Evolutionary conservation across 2,888 invertebrate species (phyloP), one percentile per base, ranked within the genome.

Genomic region (Agonopterix alstromeriana): DNA sequence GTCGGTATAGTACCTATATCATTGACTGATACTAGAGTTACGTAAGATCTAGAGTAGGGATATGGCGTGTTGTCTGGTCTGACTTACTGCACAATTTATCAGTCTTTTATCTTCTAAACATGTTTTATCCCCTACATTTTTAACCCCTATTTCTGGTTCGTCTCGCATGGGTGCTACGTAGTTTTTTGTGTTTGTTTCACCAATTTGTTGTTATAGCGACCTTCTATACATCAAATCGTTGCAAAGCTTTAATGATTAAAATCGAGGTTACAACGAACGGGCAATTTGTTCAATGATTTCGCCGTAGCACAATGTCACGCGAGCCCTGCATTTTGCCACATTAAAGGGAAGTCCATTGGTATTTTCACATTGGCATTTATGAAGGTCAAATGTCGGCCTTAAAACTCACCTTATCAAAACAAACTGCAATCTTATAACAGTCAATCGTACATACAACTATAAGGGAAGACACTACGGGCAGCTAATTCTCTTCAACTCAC

Each of bases 371-470:
- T 55, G 57, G 68, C 69, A 69, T 70, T 69, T 63, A 55, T 61
- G 80, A 82, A 82, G 82, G 82, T 61, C 73, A 76, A 74, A 58
- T 71, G 70, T 53, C 75, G 75, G 77, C 82, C 81, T 83, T 78
- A 73, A 67, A 62, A 83, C 85, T 83, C 70, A 86, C 86, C 86
- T 84, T 69, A 76, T 77, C 77, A 79, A 79, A 84, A 85, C 79
- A 83, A 80, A 73, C 59, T 50, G 55, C 54, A 53, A 49, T 63
- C 63, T 5, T 7, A 27, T 60, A 51, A 68, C 65, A 74, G 65
- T 70, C 76, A 67, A 67, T 73, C 70, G 11, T 11, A 11, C 27
- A 27, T 54, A 61, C 60, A 49, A 60, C 57, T 58, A 63, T 66
- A 73, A 67, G 63, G 84, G 83, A 85, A 85, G 85, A 85, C 84